Base-by-base conservation (phyloP, 2,888 invertebrate species). In the Heteromyza rotundicornis region DNA sequence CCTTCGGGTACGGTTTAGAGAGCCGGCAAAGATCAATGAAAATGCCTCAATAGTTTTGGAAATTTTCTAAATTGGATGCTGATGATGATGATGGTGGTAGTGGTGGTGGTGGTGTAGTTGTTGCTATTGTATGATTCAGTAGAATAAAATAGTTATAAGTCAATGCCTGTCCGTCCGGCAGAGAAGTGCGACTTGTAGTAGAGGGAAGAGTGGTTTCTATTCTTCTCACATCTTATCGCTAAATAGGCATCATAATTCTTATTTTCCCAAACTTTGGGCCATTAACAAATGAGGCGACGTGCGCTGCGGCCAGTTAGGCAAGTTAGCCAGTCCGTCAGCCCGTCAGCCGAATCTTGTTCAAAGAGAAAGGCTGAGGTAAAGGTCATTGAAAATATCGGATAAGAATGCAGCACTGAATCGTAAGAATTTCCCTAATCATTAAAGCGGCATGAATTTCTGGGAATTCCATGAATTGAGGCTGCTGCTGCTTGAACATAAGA, bases 21-120 rank as follows among this genome's bases (percentile, higher is more conserved):
- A 54, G 27, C 50, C 66, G 66, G 66, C 60, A 55, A 57, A 66
- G 62, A 66, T 66, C 66, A 66, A 66, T 59, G 50, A 56, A 58
- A 64, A 66, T 60, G 57, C 52, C 17, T 24, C 24, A 52, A 52
- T 24, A 16, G 52, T 16, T 14, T 5, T 57, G 32, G 53, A 61
- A 59, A 59, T 63, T 63, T 51, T 44, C 59, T 49, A 62, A 66
- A 64, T 64, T 62, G 60, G 57, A 64, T 58, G 63, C 35, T 62
- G 35, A n/a, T n/a, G n/a, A n/a, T 19, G n/a, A 17, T 16, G 17
- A 47, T 19, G 16, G 16, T 20, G 47, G 16, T 16, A 47, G 47
- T 19, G 19, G 47, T 12, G 47, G 19, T n/a, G n/a, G n/a, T n/a
- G n/a, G n/a, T n/a, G n/a, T n/a, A n/a, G n/a, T n/a, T n/a, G n/a